phyloP scores from a whole-genome alignment of 1,140 invertebrate genomes.

The Pomacea maculata region DNA sequence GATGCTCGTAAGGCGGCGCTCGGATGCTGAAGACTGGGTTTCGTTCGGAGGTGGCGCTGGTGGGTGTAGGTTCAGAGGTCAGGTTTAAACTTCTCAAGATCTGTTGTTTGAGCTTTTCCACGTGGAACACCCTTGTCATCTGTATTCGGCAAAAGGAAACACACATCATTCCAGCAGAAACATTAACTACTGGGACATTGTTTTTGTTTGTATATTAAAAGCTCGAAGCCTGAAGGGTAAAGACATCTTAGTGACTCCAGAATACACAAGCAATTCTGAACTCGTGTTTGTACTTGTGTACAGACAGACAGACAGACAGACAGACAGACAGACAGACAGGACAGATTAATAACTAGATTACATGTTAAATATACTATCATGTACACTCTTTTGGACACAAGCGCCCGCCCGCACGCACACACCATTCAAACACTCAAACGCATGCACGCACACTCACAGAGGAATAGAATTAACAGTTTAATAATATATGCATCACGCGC shows the following conservation, averaged over 20 bases:
- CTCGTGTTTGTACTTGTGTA: background rate
- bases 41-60: background rate
- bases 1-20: background rate
- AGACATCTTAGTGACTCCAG: too few species aligned
- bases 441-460: background rate
- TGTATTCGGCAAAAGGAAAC: background rate
- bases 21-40: background rate
- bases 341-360: background rate
- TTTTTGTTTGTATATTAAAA: too few species aligned
- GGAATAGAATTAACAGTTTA: background rate
- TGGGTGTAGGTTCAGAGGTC: constrained; percentile 1
- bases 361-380: too few species aligned
- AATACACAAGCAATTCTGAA: background rate
- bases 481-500: background rate
- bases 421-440: background rate
- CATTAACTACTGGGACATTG: too few species aligned
- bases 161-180: too few species aligned
- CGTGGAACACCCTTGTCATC: background rate
- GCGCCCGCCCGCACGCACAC: too few species aligned
- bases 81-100: constrained; percentile 14
- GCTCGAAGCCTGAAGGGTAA: too few species aligned
- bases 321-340: constrained; percentile 9
- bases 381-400: too few species aligned
- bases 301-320: constrained; percentile 8
- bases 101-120: constrained; percentile 8